Evolutionary conservation across 1,140 invertebrate species (phyloP), one percentile per base, ranked within the genome.

Genomic region (Semibalanus balanoides): DNA sequence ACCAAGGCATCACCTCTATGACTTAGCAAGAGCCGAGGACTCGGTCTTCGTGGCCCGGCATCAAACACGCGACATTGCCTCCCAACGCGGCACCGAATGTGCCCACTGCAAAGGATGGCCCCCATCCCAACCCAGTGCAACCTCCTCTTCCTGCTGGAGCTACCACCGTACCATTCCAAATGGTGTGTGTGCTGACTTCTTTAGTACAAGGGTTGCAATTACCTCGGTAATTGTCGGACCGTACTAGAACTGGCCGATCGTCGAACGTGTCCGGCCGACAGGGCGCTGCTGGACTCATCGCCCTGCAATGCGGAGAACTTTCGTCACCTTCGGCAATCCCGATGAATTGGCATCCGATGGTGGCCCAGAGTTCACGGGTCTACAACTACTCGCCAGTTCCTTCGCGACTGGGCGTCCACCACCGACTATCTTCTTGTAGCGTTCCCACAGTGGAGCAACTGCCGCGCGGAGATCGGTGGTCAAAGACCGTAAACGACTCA

Each of bases 381-480:
- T 0, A 7, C 31, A n/a, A 25, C 25, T 5, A 73, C 73, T 30
- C 43, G 35, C 28, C 31, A 76, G 31, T 76, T 76, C 43, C 51
- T 76, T 30, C 30, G 40, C 43, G 31, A n/a, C n/a, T n/a, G n/a
- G n/a, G n/a, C n/a, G n/a, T n/a, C n/a, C n/a, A n/a, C n/a, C n/a
- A n/a, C n/a, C n/a, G 70, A 0, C 70, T 76, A 28, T 74, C 73
- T 29, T 31, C 71, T n/a, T 30, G 76, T 74, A 9, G 30, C 43
- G 29, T 76, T 74, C 35, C 9, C 43, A 3, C 76, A 31, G n/a
- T n/a, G n/a, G n/a, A 74, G 35, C 5, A 76, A 76, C 30, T 73
- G 76, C 27, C 70, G 71, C 0, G 29, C 30, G 51, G 76, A 76
- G 31, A n/a, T 73, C 25, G 76, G 30, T 9, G 64, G n/a, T 76